Percentiles rank a stretch among this genome's conserved stretches.
phyloP scores from a whole-genome alignment of 2,113 vertebrate species.

The Campylorhamphus procurvoides region DNA sequence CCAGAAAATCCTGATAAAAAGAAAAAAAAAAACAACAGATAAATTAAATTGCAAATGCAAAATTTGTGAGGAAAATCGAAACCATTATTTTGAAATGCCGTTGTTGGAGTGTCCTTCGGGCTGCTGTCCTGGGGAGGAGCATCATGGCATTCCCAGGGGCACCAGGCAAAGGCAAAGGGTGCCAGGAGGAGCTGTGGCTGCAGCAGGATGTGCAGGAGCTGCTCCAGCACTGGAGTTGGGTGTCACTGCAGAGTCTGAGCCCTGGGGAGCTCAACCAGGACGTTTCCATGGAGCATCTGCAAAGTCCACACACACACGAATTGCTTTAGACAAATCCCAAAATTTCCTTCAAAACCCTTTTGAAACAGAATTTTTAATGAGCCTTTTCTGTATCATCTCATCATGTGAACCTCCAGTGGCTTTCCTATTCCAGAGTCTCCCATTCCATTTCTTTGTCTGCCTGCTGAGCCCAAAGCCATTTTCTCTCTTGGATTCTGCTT shows the following conservation, averaged over 20 bases:
- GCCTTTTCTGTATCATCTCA: background rate
- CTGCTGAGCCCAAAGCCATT: slow-evolving; percentile 17
- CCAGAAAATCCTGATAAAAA: background rate
- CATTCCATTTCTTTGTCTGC: background rate
- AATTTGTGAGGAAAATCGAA: background rate
- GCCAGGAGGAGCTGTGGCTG: background rate
- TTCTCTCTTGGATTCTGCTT: background rate
- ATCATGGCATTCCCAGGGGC: rapidly evolving
- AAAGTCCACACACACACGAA: background rate
- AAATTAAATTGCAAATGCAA: background rate
- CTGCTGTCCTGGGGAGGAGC: background rate
- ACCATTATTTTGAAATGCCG: rapidly evolving
- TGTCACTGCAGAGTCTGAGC: background rate
- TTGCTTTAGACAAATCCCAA: background rate
- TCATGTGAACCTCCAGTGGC: background rate
- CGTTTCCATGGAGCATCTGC: background rate
- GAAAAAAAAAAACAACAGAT: background rate
- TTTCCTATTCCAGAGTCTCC: background rate
- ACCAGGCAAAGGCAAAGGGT: background rate
- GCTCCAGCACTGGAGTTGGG: background rate
- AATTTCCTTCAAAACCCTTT: background rate
- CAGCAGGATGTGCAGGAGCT: background rate
- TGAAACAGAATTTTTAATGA: background rate
- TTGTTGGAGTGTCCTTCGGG: background rate
- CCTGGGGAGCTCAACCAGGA: background rate